Base-by-base conservation (phyloP, 2,113 vertebrate species). In the Porphyrio hochstetteri region DNA sequence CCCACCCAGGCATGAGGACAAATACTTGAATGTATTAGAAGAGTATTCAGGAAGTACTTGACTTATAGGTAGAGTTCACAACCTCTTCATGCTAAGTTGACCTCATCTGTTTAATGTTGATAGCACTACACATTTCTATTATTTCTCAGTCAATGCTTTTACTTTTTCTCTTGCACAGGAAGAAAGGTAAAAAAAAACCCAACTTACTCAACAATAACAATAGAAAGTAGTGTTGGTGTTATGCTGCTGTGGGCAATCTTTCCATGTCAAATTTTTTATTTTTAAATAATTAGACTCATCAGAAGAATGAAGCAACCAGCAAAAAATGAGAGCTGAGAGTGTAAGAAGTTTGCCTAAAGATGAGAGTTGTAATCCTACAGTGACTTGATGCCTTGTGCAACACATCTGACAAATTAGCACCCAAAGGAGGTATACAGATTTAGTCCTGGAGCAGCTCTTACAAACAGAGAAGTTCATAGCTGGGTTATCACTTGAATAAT, bases 71-170 rank as follows among this genome's bases (percentile, higher is more conserved):
- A 59, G 11, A 64, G 9, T 46, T 74, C 35, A 60, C 5, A 52
- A 29, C 10, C 6, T 33, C 7, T 61, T 12, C 31, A 46, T 1
- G 2, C 6, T 68, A 44, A 72, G 1, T 5, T 50, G 12, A 40
- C 10, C 10, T 84, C 12, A n/a, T 24, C 17, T 69, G 16, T 57
- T 72, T 72, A 50, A n/a, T 2, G 10, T 36, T 46, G 18, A 46
- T 40, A 69, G 2, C 14, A 19, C 38, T 20, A 10, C 3, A 16
- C 0, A 2, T 20, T 82, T 56, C 21, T 69, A 16, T 65, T 0
- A 36, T 46, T 36, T 40, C n/a, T 84, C 5, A 16, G 16, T 29
- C 36, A 68, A 48, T 50, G 18, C 31, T 69, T 53, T 20, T 16
- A 29, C 9, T 44, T 87, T 87, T 79, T 64, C 4, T 56, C 7